Conservation (phyloP, 1,140 invertebrate species). For the Aporrectodea caliginosa region DNA sequence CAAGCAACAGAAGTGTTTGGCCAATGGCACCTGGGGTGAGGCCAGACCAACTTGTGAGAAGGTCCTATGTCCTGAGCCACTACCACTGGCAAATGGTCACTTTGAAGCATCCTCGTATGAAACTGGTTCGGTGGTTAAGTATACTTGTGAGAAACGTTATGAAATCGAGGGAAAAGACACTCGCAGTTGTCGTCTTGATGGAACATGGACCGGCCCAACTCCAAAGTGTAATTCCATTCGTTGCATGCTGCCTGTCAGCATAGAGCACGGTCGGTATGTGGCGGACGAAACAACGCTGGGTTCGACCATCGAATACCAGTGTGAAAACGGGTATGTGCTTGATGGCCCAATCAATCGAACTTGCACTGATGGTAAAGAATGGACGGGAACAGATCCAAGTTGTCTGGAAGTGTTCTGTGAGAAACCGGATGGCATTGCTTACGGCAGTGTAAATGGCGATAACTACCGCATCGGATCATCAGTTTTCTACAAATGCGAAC, state of each 20-base stretch:
- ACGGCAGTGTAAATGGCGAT: slow-evolving; percentile 50
- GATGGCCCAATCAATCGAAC: slow-evolving; percentile 49
- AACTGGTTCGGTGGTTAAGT: slow-evolving; percentile 39
- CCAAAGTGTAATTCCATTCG: slow-evolving; percentile 31
- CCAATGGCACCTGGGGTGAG: slow-evolving; percentile 52
- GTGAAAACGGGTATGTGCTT: slow-evolving; percentile 51
- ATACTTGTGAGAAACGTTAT: slow-evolving; percentile 48
- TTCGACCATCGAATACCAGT: slow-evolving; percentile 41
- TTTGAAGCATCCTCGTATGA: slow-evolving; percentile 23
- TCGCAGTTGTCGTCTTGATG: slow-evolving; percentile 57
- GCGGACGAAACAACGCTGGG: slow-evolving; percentile 40
- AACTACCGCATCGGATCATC: slow-evolving; percentile 82
- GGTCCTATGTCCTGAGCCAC: slow-evolving; percentile 38
- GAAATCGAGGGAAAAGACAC: slow-evolving; percentile 46
- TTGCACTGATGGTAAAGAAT: slow-evolving; percentile 55
- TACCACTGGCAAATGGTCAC: slow-evolving; percentile 40
- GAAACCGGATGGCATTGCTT: not conserved
- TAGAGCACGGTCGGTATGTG: slow-evolving; percentile 38
- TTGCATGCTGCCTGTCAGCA: slow-evolving; percentile 35
- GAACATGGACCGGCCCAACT: slow-evolving; percentile 50
- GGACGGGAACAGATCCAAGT: slow-evolving; percentile 37
- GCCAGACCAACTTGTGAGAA: slow-evolving; percentile 47
- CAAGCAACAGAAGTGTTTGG: slow-evolving; percentile 45
- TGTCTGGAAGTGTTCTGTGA: not conserved
- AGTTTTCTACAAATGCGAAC: slow-evolving; percentile 81